Conservation (phyloP, 2,888 invertebrate genomes). For the Ashinkailepas kermadecensis region DNA sequence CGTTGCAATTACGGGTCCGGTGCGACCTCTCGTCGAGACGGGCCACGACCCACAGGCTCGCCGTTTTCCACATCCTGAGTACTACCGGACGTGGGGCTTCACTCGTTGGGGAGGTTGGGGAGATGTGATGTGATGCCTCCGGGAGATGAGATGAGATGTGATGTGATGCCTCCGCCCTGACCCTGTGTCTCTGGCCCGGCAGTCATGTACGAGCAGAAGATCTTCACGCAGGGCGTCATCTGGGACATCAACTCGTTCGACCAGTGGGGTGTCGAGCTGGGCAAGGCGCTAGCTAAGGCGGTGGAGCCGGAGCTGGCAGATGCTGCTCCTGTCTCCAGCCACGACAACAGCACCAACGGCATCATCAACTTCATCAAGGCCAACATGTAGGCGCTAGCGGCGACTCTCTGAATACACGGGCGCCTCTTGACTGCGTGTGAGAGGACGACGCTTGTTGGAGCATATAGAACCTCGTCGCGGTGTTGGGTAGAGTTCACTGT, state of each 20-base stretch:
- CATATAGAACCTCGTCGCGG: too few relatives aligned
- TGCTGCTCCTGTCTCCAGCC: conserved; percentile 55
- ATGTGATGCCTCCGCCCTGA: too few relatives aligned
- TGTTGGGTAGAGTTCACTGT: too few relatives aligned
- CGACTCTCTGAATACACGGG: too few relatives aligned
- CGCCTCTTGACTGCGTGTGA: too few relatives aligned
- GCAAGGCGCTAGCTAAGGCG: conserved; percentile 96
- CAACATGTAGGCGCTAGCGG: conserved; percentile 30
- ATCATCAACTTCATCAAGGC: conserved; percentile 83
- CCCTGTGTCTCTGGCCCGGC: conserved; percentile 38
- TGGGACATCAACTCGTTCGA: conserved; percentile 99
- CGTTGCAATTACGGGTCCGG: too few relatives aligned
- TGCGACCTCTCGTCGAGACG: too few relatives aligned
- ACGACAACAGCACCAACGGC: conserved; percentile 94
- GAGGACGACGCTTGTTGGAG: too few relatives aligned
- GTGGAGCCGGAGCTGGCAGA: conserved; percentile 85
- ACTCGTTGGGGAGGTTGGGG: too few relatives aligned
- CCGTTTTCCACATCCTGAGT: too few relatives aligned
- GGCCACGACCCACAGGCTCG: too few relatives aligned
- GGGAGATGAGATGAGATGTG: not conserved
- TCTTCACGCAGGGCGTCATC: conserved; percentile 94
- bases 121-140: not conserved
- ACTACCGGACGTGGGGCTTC: too few relatives aligned
- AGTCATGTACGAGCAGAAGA: conserved; percentile 98
- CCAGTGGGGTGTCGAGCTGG: conserved; percentile 99